Conservation (phyloP, 35 echinoderm and acorn worm species). For the Chiridota heheva region DNA sequence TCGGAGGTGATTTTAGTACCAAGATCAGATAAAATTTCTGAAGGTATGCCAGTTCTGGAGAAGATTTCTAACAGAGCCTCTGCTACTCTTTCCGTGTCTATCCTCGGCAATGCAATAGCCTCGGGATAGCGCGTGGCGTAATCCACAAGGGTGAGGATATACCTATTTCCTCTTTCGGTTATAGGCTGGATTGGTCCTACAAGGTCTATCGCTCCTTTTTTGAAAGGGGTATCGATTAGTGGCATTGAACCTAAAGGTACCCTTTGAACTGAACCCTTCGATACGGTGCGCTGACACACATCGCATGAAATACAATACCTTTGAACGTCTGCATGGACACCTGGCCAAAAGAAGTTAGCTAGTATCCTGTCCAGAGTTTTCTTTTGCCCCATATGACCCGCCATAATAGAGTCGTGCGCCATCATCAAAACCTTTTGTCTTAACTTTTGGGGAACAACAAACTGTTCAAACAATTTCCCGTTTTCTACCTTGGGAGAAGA, state of each 20-base stretch:
- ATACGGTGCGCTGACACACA: slow-evolving; percentile 51
- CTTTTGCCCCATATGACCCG: slow-evolving; percentile 21
- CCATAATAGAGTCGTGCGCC: slow-evolving; percentile 20
- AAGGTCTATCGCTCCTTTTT: slow-evolving; percentile 57
- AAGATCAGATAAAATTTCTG: slow-evolving; percentile 45
- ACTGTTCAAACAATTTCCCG: slow-evolving; percentile 20
- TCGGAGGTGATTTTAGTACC: slow-evolving; percentile 19
- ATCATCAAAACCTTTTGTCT: slow-evolving; percentile 1
- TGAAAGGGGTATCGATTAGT: slow-evolving; percentile 54
- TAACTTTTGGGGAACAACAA: slow-evolving; percentile 13
- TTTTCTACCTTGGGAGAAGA: neutral
- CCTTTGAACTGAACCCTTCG: slow-evolving; percentile 10
- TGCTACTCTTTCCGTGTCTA: slow-evolving; percentile 52
- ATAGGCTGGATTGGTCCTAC: slow-evolving; percentile 59
- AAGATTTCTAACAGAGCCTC: slow-evolving; percentile 61
- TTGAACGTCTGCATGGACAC: slow-evolving; percentile 49
- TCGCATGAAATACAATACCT: slow-evolving; percentile 62
- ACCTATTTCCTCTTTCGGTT: slow-evolving; percentile 43
- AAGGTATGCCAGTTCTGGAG: slow-evolving; percentile 38
- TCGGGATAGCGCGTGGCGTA: slow-evolving; percentile 64
- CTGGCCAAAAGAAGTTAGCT: slow-evolving; percentile 64
- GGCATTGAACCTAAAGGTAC: slow-evolving; percentile 59
- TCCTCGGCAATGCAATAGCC: slow-evolving; percentile 35
- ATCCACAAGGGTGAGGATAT: slow-evolving; percentile 64
- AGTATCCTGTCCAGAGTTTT: slow-evolving; percentile 34